A percentile compares a stretch with the other conserved stretches of the same genome.
These are phyloP conservation scores for Periophthalmus modestus DNA, from an alignment of 2,113 vertebrate genomes.

Conservation along the genomic window DNA sequence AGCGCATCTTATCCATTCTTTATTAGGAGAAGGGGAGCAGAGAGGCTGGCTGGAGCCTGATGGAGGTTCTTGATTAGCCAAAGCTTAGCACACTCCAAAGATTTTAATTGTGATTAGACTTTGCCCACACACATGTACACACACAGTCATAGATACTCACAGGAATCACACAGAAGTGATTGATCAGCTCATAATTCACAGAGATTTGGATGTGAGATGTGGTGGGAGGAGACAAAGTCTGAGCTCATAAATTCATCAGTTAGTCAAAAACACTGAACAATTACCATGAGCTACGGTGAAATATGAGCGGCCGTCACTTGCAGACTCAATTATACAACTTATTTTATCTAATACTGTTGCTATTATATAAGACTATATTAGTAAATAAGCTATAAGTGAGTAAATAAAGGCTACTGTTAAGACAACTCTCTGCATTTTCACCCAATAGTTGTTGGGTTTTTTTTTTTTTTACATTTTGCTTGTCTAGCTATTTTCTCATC, in stretches of 20 bases:
- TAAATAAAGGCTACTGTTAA: no score
- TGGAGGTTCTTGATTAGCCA: slow-evolving; percentile 44
- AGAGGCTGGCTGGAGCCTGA: slow-evolving; percentile 24
- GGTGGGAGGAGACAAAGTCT: background rate
- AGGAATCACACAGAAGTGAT: slow-evolving; percentile 19
- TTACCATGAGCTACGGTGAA: background rate
- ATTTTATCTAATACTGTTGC: no score
- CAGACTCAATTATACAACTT: background rate
- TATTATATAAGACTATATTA: background rate
- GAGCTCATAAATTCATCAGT: background rate
- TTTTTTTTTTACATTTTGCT: no score
- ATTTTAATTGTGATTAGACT: slow-evolving; percentile 67
- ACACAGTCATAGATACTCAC: slow-evolving; percentile 16
- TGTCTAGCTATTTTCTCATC: background rate
- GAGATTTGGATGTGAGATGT: slow-evolving; percentile 4
- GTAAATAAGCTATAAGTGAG: no score
- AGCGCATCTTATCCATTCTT: slow-evolving; percentile 57
- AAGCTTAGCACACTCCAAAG: slow-evolving; percentile 53
- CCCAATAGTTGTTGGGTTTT: no score
- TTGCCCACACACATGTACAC: slow-evolving; percentile 12
- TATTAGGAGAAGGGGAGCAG: slow-evolving; percentile 41
- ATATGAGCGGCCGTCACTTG: no score
- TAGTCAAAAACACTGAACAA: no score
- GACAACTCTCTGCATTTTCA: no score
- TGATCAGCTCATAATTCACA: slow-evolving; percentile 29